Percentiles rank a stretch among this genome's conserved stretches.
Evolutionary conservation across 2,113 vertebrate genomes (phyloP).

Genomic region (Petaurus breviceps): DNA sequence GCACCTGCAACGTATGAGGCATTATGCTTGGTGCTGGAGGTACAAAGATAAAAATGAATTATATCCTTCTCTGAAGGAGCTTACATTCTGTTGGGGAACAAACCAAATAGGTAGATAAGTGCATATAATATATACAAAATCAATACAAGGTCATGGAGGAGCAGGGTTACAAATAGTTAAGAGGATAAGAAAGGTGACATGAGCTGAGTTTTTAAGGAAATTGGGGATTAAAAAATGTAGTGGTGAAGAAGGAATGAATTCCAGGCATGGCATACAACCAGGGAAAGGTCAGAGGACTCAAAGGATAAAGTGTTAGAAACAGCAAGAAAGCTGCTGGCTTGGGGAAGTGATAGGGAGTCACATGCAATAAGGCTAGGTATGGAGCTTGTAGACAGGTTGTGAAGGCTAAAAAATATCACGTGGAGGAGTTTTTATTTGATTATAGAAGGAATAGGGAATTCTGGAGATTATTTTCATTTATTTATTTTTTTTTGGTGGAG

Average conservation of each 20-base stretch:
- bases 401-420: background rate
- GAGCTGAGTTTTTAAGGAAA: background rate
- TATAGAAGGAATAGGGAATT: background rate
- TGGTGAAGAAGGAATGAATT: background rate
- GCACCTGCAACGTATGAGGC: background rate
- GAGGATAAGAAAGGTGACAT: background rate
- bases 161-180: background rate
- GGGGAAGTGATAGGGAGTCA: background rate
- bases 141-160: background rate
- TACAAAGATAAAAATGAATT: background rate
- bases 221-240: background rate
- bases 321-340: background rate
- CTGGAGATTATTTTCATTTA: no score
- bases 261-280: background rate
- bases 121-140: background rate
- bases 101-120: background rate
- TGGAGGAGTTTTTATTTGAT: background rate
- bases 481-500: background rate
- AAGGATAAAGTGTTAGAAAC: background rate
- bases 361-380: background rate
- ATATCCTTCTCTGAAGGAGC: background rate
- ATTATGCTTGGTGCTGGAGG: background rate
- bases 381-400: background rate
- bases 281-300: background rate
- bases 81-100: background rate